Conservation (phyloP, 1,140 invertebrate genomes). For the Anoplophora glabripennis region DNA sequence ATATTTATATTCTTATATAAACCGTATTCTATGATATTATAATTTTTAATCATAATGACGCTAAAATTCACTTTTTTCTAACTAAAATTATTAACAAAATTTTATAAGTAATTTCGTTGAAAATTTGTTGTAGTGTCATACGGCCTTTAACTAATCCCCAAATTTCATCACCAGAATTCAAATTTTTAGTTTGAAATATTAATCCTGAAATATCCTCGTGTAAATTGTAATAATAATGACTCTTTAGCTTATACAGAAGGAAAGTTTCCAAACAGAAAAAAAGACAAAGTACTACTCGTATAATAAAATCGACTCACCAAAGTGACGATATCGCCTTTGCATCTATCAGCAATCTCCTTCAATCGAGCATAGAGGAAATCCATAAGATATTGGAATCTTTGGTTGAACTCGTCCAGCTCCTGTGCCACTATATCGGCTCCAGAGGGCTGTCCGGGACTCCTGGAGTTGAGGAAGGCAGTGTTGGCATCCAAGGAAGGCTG, state of each 20-base stretch:
- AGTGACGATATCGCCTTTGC: conserved; percentile 60
- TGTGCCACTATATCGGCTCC: conserved; percentile 80
- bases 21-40: too few relatives aligned
- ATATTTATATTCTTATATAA: too few relatives aligned
- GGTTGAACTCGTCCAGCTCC: conserved; percentile 84
- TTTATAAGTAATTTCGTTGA: too few relatives aligned
- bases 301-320: conserved; percentile 58
- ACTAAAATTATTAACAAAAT: too few relatives aligned
- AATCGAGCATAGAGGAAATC: conserved; percentile 69
- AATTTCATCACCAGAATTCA: neutral
- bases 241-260: too few relatives aligned
- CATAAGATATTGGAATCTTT: conserved; percentile 72
- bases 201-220: neutral
- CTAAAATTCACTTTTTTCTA: too few relatives aligned
- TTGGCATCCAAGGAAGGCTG: conserved; percentile 77
- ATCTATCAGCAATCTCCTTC: conserved; percentile 57
- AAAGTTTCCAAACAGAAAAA: too few relatives aligned
- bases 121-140: too few relatives aligned
- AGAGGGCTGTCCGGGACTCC: conserved; percentile 40
- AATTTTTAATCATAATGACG: too few relatives aligned
- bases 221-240: neutral
- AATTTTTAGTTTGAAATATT: neutral
- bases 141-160: too few relatives aligned
- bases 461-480: conserved; percentile 42
- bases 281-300: too few relatives aligned